These are phyloP conservation scores for Xiphorhynchus erythropygius DNA, from an alignment of 2,797 vertebrate species.

Conservation along the genomic window DNA sequence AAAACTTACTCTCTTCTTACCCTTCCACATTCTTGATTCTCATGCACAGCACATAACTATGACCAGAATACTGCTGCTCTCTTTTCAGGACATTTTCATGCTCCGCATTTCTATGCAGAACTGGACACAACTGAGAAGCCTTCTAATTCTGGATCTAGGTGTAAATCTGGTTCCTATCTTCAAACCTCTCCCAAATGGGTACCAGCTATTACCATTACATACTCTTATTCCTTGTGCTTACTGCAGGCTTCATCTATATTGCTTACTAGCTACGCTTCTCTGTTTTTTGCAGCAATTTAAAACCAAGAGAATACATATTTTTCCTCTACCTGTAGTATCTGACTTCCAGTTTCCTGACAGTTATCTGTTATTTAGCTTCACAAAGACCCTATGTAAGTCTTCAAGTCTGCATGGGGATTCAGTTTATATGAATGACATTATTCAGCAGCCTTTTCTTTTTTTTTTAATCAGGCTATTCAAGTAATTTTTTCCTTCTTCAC, in stretches of 20 bases:
- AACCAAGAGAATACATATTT: not conserved
- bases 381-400: not conserved
- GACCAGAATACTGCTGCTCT: not conserved
- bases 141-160: not conserved
- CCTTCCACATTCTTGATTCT: not conserved
- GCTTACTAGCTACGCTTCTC: not conserved
- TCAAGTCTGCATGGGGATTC: not conserved
- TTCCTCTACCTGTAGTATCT: not conserved
- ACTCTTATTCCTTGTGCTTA: not conserved
- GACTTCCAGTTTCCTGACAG: not conserved
- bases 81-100: not conserved
- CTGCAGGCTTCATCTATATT: not conserved
- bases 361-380: not conserved
- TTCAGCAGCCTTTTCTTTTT: not conserved
- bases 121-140: not conserved
- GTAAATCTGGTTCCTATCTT: not conserved
- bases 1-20: not conserved
- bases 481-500: not conserved
- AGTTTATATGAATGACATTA: not conserved
- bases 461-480: not conserved
- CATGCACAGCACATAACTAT: rapidly evolving
- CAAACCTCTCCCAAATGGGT: not conserved
- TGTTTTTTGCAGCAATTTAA: not conserved
- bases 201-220: not conserved
- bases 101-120: not conserved